Conservation (phyloP, 2,113 vertebrate species). For the Apodemus speciosus region DNA sequence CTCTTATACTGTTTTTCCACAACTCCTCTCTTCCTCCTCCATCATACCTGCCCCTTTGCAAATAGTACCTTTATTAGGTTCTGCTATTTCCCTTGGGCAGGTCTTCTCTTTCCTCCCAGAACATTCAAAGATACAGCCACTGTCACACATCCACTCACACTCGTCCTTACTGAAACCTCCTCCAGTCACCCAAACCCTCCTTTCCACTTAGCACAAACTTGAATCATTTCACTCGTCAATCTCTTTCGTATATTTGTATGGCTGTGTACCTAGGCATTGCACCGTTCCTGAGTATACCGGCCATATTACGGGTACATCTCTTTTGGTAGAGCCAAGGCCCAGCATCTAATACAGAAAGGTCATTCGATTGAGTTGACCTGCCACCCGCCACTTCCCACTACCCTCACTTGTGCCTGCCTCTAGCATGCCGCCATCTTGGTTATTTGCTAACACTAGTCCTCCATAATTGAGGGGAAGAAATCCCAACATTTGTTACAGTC, state of each 20-base stretch:
- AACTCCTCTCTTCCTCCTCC: neutral
- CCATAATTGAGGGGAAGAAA: neutral
- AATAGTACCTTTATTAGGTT: neutral
- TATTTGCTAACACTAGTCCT: neutral
- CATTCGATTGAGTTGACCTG: neutral
- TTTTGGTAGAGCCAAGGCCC: neutral
- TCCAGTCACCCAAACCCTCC: neutral
- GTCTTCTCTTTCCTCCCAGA: neutral
- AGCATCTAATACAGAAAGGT: neutral
- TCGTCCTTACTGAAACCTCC: neutral
- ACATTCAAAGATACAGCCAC: neutral
- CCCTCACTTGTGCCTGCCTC: neutral
- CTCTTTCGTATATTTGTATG: neutral
- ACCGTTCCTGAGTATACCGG: too few relatives aligned
- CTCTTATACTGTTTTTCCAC: neutral
- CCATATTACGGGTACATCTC: neutral
- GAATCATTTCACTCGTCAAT: neutral
- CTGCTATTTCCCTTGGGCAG: neutral
- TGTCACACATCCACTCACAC: neutral
- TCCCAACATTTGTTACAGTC: neutral
- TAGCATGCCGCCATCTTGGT: neutral
- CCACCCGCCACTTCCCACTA: neutral
- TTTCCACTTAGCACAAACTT: neutral
- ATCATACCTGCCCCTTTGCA: neutral
- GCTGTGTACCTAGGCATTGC: neutral